phyloP scores from a whole-genome alignment of 2,888 invertebrate genomes.

The Nipponacmea schrenckii region DNA sequence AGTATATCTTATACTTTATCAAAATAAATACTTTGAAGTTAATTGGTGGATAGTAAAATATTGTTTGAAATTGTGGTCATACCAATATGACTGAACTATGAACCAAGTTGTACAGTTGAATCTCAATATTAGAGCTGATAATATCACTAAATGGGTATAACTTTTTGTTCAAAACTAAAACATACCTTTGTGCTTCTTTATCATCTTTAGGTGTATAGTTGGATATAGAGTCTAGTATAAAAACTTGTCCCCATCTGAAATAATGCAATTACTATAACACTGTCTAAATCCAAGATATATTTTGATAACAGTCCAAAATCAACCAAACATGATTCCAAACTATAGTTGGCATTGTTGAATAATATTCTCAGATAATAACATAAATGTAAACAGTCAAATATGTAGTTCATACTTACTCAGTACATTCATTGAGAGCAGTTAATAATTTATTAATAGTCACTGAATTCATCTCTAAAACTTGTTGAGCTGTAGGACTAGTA shows the following conservation, averaged over 20 bases:
- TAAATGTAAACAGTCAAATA: too few species aligned
- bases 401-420: conserved; percentile 74
- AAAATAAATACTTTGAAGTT: too few species aligned
- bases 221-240: conserved; percentile 95
- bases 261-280: neutral
- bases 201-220: conserved; percentile 98
- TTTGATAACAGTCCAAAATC: neutral
- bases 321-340: neutral
- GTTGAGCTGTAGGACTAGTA: conserved; percentile 92
- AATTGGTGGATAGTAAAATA: too few species aligned
- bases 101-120: too few species aligned
- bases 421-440: conserved; percentile 98
- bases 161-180: neutral
- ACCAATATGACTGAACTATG: neutral
- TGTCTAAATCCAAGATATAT: neutral
- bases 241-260: conserved; percentile 79
- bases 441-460: conserved; percentile 97
- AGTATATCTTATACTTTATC: neutral
- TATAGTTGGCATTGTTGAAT: too few species aligned
- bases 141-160: neutral
- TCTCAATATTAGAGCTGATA: neutral
- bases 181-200: conserved; percentile 88
- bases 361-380: too few species aligned
- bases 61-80: neutral
- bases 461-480: conserved; percentile 95